Evolutionary conservation across 2,113 vertebrate species (phyloP), one percentile per base, ranked within the genome.

Genomic region (Phalacrocorax aristotelis): DNA sequence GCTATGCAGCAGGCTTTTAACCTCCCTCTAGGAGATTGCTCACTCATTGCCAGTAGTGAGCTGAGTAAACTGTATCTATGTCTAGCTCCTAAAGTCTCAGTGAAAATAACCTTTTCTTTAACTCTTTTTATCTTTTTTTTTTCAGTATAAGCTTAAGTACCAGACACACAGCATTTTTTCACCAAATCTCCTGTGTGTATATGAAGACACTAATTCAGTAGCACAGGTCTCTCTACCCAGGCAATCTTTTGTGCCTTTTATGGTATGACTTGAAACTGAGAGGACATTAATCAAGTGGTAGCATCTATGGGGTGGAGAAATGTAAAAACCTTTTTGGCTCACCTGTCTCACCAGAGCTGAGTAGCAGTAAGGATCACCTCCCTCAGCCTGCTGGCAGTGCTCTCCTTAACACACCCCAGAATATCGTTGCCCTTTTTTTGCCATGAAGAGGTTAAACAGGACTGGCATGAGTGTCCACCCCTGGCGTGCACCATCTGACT

Each of bases 1-100:
- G 36, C 36, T 70, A 44, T 1, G 0, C 32, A 8, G 14, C 15
- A 27, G 55, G 44, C 3, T 0, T 72, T 80, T 74, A 4, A 4
- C 82, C 11, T 68, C 10, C 9, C 2, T 32, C 10, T 54, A 8
- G 21, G 42, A 87, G 10, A 27, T 87, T 14, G 70, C 8, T 52
- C 70, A 62, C 12, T 62, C 11, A 14, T 68, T 87, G 13, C 13
- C 15, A 55, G 18, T 46, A 23, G 11, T 34, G 7, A 79, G 7
- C 12, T 79, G 23, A 48, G 42, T 71, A 60, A 71, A 55, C 26
- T 51, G 13, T 60, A 64, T 51, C 38, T 12, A 4, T 78, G 17
- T 10, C 7, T 79, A 77, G 5, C 23, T 83, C 19, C 34, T 76
- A 9, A 40, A 27, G 7, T 48, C 18, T 42, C 34, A 21, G 16